A percentile compares a stretch with the other conserved stretches of the same genome.
Evolutionary conservation across 1,140 invertebrate species (phyloP).

Genomic region (Holcopasites calliopsidis): DNA sequence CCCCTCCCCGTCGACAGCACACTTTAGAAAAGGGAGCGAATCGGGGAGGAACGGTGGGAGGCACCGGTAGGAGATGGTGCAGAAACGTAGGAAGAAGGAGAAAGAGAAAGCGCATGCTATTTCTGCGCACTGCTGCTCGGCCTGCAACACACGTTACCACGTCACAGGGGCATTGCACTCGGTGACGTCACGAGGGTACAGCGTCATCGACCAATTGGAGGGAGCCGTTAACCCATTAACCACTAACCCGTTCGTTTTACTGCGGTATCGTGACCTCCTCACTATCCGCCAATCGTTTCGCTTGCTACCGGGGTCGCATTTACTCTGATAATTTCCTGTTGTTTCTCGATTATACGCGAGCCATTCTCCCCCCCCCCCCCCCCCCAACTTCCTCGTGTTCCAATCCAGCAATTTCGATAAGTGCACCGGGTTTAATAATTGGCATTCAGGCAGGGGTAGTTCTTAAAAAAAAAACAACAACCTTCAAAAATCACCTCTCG

Average conservation of each 20-base stretch:
- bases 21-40: constrained; percentile 56
- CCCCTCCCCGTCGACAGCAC: too few relatives aligned
- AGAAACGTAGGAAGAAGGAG: constrained; percentile 52
- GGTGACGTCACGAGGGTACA: constrained; percentile 75
- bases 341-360: not conserved
- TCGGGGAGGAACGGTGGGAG: constrained; percentile 1
- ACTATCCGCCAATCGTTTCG: constrained; percentile 53
- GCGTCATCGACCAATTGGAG: constrained; percentile 78
- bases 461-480: too few relatives aligned
- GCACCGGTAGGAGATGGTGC: constrained; percentile 35
- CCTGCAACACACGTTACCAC: constrained; percentile 66
- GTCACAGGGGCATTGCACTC: constrained; percentile 77
- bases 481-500: too few relatives aligned
- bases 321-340: not conserved
- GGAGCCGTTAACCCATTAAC: constrained; percentile 77
- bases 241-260: constrained; percentile 59
- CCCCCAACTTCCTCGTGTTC: too few relatives aligned
- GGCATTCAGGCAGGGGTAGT: too few relatives aligned
- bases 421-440: too few relatives aligned
- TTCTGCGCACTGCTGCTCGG: constrained; percentile 66
- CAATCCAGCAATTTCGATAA: too few relatives aligned
- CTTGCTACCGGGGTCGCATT: constrained; percentile 22
- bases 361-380: not conserved
- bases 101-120: constrained; percentile 64
- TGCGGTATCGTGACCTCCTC: constrained; percentile 61